Evolutionary conservation across 1,140 invertebrate species (phyloP).

Genomic region (Ips typographus): DNA sequence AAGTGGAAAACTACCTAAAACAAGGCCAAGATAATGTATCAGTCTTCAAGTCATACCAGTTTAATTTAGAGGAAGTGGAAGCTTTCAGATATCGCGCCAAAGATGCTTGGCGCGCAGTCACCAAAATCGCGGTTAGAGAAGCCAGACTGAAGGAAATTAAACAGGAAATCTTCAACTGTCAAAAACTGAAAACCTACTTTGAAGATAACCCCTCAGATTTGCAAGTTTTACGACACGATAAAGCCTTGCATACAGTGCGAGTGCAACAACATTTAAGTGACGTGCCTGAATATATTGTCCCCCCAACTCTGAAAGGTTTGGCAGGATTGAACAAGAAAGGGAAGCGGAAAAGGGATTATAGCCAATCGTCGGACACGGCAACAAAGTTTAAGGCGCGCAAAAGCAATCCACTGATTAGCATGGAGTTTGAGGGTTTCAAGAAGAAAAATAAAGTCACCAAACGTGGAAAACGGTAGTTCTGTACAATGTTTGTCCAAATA

Average conservation of each 20-base stretch:
- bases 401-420: slow-evolving; percentile 47
- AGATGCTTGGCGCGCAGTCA: slow-evolving; percentile 94
- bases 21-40: slow-evolving; percentile 58
- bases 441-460: slow-evolving; percentile 37
- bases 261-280: slow-evolving; percentile 84
- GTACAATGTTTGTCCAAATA: no score
- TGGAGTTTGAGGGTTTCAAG: slow-evolving; percentile 49
- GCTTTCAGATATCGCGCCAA: slow-evolving; percentile 91
- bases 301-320: slow-evolving; percentile 68
- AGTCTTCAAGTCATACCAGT: slow-evolving; percentile 77
- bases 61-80: slow-evolving; percentile 93
- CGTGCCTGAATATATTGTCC: slow-evolving; percentile 93
- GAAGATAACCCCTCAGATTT: slow-evolving; percentile 92
- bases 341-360: slow-evolving; percentile 49
- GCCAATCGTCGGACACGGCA: slow-evolving; percentile 34
- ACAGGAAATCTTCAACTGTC: slow-evolving; percentile 88
- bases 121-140: slow-evolving; percentile 87
- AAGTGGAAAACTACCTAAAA: slow-evolving; percentile 76
- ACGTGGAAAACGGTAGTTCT: not conserved
- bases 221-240: slow-evolving; percentile 87
- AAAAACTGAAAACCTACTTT: slow-evolving; percentile 94
- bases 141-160: slow-evolving; percentile 95
- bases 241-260: slow-evolving; percentile 83
- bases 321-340: slow-evolving; percentile 54
- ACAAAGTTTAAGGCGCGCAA: slow-evolving; percentile 43